Evolutionary conservation across 1,140 invertebrate genomes (phyloP), one percentile per base, ranked within the genome.

Genomic region (Brachionus rotundiformis): DNA sequence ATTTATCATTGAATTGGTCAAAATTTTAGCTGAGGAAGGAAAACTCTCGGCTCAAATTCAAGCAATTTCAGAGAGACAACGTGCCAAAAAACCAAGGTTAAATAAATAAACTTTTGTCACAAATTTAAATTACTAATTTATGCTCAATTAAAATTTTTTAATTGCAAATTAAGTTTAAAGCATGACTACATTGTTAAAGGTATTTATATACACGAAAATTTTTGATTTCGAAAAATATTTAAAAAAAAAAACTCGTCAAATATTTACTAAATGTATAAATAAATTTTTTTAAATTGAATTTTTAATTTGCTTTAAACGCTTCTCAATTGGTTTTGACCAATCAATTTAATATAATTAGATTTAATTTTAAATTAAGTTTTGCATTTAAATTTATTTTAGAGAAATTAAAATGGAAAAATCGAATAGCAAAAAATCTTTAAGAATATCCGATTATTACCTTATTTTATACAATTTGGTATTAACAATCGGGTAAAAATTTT

Each of bases 1-100:
- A 1, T 92, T 99, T 79, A 98, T 99, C 82, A 93, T 99, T 85
- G 95, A 97, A 88, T 90, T 99, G 73, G 88, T 99, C 16, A 97
- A 97, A 89, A 92, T 95, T 84, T 89, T 99, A 75, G 96, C 95
- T 0, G 93, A 94, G 86, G 93, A 97, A 87, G 94, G 94, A 33
- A 94, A 96, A 87, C 88, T 99, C 7, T 44, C n/a, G 10, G 13
- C 6, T 27, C 68, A 44, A 44, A 8, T 73, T 25, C 33, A 73
- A 44, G 11, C 33, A 13, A 41, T 73, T 25, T 23, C 36, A 8
- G 68, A 73, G 1, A 73, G 19, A 73, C 68, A 73, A 47, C 13
- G 23, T 19, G 33, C 68, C 13, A 73, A 73, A 73, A 41, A 44
- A 44, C 36, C 39, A 10, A 41, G 68, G 44, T 23, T 44, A 25